phyloP scores from a whole-genome alignment of 2,888 invertebrate species.

The Parnassius glacialis region DNA sequence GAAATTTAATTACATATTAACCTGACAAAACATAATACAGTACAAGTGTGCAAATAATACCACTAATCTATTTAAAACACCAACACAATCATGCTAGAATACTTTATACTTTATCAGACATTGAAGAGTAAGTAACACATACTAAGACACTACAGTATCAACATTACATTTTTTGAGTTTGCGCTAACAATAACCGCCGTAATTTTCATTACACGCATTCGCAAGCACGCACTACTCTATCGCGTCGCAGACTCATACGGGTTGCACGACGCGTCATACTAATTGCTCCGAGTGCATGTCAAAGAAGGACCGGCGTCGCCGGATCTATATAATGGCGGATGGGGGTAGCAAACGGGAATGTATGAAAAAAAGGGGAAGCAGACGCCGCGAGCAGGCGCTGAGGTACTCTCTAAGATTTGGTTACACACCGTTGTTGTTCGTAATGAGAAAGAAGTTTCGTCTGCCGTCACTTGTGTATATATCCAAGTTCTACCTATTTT shows the following conservation, averaged over 20 bases:
- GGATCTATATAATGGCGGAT: conserved; percentile 76
- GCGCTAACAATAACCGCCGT: conserved; percentile 28
- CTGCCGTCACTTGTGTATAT: conserved; percentile 26
- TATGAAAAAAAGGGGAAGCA: conserved; percentile 59
- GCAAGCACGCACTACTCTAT: conserved; percentile 31
- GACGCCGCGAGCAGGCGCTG: conserved; percentile 43
- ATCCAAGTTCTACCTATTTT: background rate
- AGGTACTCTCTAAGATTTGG: conserved; percentile 64
- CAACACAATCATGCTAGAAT: conserved; percentile 3
- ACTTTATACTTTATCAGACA: background rate
- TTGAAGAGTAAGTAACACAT: background rate
- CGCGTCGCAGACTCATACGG: conserved; percentile 36
- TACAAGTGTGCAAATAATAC: background rate
- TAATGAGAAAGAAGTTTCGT: conserved; percentile 56
- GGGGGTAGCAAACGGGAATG: conserved; percentile 66
- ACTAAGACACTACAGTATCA: conserved; percentile 4
- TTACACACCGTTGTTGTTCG: conserved; percentile 55
- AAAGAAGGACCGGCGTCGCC: conserved; percentile 78
- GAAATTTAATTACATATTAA: background rate
- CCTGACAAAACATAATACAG: background rate
- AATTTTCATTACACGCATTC: conserved; percentile 40
- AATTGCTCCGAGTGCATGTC: conserved; percentile 79
- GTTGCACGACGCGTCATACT: conserved; percentile 62
- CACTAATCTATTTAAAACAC: conserved; percentile 1
- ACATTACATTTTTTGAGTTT: conserved; percentile 15